Percentiles rank a stretch among this genome's conserved stretches.
These are phyloP conservation scores for Anabacerthia variegaticeps DNA, from an alignment of 2,797 vertebrate species.

Conservation along the genomic window DNA sequence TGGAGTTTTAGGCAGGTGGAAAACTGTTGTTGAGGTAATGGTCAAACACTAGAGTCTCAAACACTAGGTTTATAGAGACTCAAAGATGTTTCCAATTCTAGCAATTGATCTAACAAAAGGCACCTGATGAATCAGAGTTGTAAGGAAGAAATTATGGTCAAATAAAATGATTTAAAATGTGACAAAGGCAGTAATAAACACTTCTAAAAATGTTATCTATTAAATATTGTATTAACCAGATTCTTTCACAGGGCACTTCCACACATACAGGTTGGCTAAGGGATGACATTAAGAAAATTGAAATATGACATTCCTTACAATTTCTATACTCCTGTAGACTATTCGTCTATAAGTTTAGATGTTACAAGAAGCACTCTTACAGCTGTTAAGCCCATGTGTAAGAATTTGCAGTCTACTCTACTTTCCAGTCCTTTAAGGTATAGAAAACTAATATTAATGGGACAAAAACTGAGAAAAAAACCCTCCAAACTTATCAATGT, in stretches of 20 bases:
- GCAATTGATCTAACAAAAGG: not conserved
- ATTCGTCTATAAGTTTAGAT: not conserved
- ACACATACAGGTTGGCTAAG: fast-evolving
- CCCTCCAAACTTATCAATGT: not conserved
- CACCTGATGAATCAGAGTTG: not conserved
- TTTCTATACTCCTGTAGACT: not conserved
- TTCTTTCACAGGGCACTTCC: not conserved
- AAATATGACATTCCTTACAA: not conserved
- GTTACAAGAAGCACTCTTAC: not conserved
- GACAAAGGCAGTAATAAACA: not conserved
- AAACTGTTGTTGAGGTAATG: not conserved
- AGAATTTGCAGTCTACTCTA: not conserved
- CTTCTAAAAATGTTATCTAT: not conserved
- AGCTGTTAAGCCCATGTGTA: not conserved
- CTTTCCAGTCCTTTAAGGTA: not conserved
- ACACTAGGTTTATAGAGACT: not conserved
- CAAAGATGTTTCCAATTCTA: not conserved
- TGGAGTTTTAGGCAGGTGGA: not conserved
- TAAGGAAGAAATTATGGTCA: not conserved
- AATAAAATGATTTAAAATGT: not conserved
- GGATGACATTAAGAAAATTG: not conserved
- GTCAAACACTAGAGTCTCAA: not conserved
- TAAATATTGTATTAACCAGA: not conserved
- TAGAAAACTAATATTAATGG: not conserved
- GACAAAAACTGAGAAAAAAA: not conserved